Conservation (phyloP, 2,797 vertebrate species). For the Bradypodion ventrale region DNA sequence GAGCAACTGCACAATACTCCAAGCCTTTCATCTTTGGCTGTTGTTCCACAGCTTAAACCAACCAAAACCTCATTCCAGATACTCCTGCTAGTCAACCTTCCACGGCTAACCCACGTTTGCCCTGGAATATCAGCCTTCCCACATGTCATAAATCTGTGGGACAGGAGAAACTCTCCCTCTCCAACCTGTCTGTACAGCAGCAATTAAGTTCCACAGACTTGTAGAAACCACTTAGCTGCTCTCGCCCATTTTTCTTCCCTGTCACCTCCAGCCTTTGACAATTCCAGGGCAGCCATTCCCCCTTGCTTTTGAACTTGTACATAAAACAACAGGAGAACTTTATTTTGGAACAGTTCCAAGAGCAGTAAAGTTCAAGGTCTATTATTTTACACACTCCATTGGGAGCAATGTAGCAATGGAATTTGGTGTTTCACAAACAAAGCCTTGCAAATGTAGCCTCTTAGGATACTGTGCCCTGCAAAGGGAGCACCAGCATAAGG, state of each 20-base stretch:
- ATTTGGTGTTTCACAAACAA: neutral
- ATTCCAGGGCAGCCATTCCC: neutral
- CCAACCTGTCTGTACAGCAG: neutral
- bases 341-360: conserved; percentile 4
- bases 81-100: neutral
- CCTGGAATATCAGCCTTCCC: neutral
- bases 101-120: neutral
- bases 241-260: neutral
- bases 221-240: neutral
- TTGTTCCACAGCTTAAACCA: neutral
- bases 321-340: neutral
- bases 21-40: neutral
- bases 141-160: neutral
- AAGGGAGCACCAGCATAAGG: neutral
- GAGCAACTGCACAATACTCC: neutral
- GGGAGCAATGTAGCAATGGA: neutral
- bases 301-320: neutral
- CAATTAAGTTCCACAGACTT: conserved; percentile 7
- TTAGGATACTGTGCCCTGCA: neutral
- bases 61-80: neutral
- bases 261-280: neutral
- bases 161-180: neutral
- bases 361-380: neutral
- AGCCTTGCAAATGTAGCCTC: neutral
- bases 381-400: neutral